phyloP scores from a whole-genome alignment of 2,113 vertebrate species.

The Chamaetylas fuelleborni region DNA sequence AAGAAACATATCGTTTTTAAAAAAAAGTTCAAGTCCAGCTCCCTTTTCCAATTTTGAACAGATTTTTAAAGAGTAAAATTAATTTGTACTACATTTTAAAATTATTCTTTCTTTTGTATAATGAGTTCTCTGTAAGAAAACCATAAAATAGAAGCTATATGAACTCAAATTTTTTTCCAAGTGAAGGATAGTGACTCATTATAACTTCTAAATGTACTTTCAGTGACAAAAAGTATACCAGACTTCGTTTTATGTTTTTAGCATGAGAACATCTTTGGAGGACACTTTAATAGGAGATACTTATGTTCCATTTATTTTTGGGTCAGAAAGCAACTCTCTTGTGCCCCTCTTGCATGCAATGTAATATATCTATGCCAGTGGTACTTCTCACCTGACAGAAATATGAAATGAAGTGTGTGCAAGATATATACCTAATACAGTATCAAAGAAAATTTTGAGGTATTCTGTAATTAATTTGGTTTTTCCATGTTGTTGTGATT shows the following conservation, averaged over 20 bases:
- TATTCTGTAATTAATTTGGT: neutral
- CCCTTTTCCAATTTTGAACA: neutral
- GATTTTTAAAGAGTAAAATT: neutral
- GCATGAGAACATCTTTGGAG: neutral
- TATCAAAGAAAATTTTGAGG: neutral
- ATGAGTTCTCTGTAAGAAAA: neutral
- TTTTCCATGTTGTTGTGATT: neutral
- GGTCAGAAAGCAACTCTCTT: neutral
- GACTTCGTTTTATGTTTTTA: neutral
- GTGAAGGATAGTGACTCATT: neutral
- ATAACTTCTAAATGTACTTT: neutral
- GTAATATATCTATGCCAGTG: neutral
- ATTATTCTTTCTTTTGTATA: neutral
- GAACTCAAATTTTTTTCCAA: neutral
- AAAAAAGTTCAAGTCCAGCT: neutral
- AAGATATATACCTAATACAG: neutral
- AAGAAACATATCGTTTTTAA: rapidly evolving
- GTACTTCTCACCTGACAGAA: neutral
- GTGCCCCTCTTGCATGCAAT: neutral
- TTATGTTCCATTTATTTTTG: neutral
- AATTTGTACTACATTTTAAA: neutral
- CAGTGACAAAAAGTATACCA: neutral
- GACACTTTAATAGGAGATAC: neutral
- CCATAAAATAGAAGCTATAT: neutral
- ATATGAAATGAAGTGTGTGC: neutral